These are phyloP conservation scores for Proteles cristata DNA, from an alignment of 2,113 vertebrate genomes.

Conservation along the genomic window DNA sequence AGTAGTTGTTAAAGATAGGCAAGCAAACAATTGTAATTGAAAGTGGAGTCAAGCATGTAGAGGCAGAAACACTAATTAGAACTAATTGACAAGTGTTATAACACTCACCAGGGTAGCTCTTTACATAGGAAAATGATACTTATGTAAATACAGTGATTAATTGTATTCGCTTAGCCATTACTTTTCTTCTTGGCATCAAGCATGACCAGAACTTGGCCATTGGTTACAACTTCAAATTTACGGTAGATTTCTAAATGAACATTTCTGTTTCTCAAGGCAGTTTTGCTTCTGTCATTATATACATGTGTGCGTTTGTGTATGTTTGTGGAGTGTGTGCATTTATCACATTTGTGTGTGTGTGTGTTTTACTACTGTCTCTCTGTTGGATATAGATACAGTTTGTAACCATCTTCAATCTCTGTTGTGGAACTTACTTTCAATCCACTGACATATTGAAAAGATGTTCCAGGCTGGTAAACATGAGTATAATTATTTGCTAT, in stretches of 20 bases:
- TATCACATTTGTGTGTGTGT: background rate
- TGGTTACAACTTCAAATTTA: conserved; percentile 60
- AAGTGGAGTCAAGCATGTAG: conserved; percentile 73
- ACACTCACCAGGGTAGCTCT: conserved; percentile 77
- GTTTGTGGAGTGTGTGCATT: background rate
- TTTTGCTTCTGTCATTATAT: conserved; percentile 13
- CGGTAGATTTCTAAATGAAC: conserved; percentile 48
- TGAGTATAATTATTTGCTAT: conserved; percentile 56
- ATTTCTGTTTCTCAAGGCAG: conserved; percentile 22
- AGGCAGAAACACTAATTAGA: conserved; percentile 77
- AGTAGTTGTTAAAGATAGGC: conserved; percentile 56
- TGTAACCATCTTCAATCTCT: background rate
- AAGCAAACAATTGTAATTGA: conserved; percentile 68
- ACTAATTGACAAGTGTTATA: conserved; percentile 77
- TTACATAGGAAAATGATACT: conserved; percentile 77
- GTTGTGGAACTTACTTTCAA: background rate
- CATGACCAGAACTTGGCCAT: conserved; percentile 32
- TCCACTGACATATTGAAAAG: background rate
- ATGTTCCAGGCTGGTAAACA: background rate
- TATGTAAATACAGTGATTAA: conserved; percentile 76
- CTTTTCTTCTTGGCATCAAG: conserved; percentile 69
- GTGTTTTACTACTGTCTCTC: background rate
- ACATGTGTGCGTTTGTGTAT: background rate
- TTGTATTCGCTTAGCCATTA: conserved; percentile 65
- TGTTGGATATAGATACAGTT: background rate